Evolutionary conservation across 2,113 vertebrate species (phyloP).

Genomic region (Ailuropoda melanoleuca): DNA sequence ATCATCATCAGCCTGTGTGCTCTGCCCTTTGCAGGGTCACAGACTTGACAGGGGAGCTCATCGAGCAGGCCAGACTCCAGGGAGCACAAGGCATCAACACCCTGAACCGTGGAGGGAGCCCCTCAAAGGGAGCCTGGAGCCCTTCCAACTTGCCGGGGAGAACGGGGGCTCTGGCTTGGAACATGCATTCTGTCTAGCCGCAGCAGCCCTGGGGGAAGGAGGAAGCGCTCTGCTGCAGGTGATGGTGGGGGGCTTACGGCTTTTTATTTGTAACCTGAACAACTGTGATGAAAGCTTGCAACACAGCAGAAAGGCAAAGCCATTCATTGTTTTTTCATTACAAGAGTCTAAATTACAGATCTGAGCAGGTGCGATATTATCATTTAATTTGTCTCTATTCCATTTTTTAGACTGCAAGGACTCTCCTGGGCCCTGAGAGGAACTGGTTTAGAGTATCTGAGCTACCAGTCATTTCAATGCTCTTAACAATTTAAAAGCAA

Average conservation of each 20-base stretch:
- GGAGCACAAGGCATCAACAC: accelerated
- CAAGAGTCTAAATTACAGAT: neutral
- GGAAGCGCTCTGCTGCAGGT: neutral
- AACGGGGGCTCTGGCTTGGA: neutral
- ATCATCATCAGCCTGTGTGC: no score
- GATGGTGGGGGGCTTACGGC: neutral
- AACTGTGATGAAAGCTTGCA: neutral
- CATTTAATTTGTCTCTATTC: constrained; percentile 8
- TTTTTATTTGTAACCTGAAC: neutral
- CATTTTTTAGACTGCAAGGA: neutral
- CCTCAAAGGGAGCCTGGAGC: neutral
- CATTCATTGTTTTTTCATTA: neutral
- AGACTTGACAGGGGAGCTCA: accelerated
- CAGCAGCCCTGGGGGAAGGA: neutral
- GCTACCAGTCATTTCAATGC: neutral
- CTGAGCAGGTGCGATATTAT: neutral
- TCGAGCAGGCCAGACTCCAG: neutral
- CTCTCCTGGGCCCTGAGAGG: neutral
- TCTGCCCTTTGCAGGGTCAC: neutral
- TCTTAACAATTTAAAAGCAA: neutral
- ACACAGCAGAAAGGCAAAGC: neutral
- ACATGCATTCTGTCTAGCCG: no score
- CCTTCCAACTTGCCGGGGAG: neutral
- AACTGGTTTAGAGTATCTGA: neutral
- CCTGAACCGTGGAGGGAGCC: neutral